A percentile compares a stretch with the other conserved stretches of the same genome.
These are phyloP conservation scores for Coboldia fuscipes DNA, from an alignment of 1,140 invertebrate species.

Conservation along the genomic window DNA sequence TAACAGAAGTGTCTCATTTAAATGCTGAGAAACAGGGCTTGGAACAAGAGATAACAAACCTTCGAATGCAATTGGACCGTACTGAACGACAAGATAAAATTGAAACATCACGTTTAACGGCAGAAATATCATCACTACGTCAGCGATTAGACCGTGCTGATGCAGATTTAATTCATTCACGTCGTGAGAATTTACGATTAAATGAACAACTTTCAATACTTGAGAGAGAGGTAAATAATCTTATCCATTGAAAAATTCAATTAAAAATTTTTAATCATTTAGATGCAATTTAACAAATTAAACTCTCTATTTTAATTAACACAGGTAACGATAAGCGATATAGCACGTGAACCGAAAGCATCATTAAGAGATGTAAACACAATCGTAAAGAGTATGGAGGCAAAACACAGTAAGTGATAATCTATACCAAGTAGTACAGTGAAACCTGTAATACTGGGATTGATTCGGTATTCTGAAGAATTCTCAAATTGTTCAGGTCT, in stretches of 20 bases:
- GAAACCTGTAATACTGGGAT: too few species aligned
- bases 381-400: slow-evolving; percentile 52
- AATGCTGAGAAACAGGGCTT: slow-evolving; percentile 49
- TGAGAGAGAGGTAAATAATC: slow-evolving; percentile 45
- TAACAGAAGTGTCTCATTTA: slow-evolving; percentile 44
- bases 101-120: slow-evolving; percentile 44
- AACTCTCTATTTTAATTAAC: slow-evolving; percentile 7
- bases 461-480: too few species aligned
- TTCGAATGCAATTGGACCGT: slow-evolving; percentile 35
- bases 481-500: too few species aligned
- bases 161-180: slow-evolving; percentile 49
- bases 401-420: slow-evolving; percentile 48
- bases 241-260: neutral
- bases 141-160: slow-evolving; percentile 55
- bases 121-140: slow-evolving; percentile 52
- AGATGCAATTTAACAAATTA: neutral
- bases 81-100: slow-evolving; percentile 47
- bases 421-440: neutral
- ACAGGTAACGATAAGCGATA: slow-evolving; percentile 21
- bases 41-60: slow-evolving; percentile 49
- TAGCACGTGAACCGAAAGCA: slow-evolving; percentile 28
- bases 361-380: slow-evolving; percentile 44
- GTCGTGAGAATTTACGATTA: slow-evolving; percentile 49
- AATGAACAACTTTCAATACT: slow-evolving; percentile 49
- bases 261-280: neutral